Evolutionary conservation across 1,140 invertebrate species (phyloP).

Genomic region (Brachionus angularis): DNA sequence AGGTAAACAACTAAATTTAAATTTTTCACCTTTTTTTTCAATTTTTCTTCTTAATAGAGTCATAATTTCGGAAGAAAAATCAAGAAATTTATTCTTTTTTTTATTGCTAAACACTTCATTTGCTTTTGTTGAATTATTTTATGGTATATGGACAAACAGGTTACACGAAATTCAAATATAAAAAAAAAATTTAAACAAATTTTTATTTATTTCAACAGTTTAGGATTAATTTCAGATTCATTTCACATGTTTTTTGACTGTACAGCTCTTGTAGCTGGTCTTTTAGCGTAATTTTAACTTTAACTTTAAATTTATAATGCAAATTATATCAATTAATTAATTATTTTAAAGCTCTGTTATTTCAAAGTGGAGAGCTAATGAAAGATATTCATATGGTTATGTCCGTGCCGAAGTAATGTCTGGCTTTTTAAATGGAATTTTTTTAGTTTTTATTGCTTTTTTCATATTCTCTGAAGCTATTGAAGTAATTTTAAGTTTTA

Average conservation of each 20-base stretch:
- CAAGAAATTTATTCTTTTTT: constrained; percentile 44
- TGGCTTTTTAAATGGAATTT: constrained; percentile 91
- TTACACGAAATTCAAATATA: neutral
- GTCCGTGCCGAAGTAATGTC: constrained; percentile 89
- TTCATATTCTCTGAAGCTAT: constrained; percentile 93
- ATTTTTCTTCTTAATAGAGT: neutral
- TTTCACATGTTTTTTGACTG: constrained; percentile 99
- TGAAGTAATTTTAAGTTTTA: too few relatives aligned
- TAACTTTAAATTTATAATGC: neutral
- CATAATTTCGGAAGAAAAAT: constrained; percentile 33
- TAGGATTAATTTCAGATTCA: constrained; percentile 89
- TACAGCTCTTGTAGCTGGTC: constrained; percentile 84
- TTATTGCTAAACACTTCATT: constrained; percentile 50
- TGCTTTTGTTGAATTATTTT: constrained; percentile 89
- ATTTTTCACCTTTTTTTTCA: neutral
- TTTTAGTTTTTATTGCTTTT: constrained; percentile 88
- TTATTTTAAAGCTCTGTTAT: constrained; percentile 63
- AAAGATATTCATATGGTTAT: constrained; percentile 85
- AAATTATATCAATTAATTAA: neutral
- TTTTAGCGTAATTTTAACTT: constrained; percentile 65
- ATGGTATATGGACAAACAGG: constrained; percentile 90
- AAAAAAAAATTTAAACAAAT: neutral
- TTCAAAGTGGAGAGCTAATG: constrained; percentile 77
- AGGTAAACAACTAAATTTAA: too few relatives aligned
- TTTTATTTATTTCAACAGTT: constrained; percentile 51